phyloP scores from a whole-genome alignment of 1,140 invertebrate genomes.

The Vanessa tameamea region DNA sequence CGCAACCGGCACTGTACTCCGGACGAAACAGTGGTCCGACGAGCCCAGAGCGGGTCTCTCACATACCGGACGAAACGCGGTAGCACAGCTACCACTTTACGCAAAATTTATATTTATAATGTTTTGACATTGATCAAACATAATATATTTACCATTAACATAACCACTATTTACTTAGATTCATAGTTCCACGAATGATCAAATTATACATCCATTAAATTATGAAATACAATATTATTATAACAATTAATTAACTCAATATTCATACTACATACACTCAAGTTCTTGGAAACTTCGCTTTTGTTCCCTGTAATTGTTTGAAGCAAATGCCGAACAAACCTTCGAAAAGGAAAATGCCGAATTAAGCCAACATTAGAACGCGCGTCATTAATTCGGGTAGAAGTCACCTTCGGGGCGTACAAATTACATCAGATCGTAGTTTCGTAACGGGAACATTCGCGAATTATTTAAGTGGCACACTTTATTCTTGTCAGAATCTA shows the following conservation, averaged over 20 bases:
- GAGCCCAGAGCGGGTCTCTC: no score
- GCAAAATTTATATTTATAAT: no score
- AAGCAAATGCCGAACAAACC: conserved; percentile 10
- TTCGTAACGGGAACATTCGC: conserved; percentile 22
- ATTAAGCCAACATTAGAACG: conserved; percentile 20
- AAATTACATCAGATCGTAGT: conserved; percentile 33
- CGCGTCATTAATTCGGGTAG: conserved; percentile 33
- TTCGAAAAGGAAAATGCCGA: conserved; percentile 19
- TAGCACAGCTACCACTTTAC: no score
- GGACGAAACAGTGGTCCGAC: no score
- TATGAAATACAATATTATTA: conserved; percentile 13
- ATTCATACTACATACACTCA: conserved; percentile 13
- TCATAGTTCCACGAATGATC: not conserved
- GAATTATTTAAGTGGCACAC: conserved; percentile 25
- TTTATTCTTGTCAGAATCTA: conserved; percentile 20
- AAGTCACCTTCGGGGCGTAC: conserved; percentile 25
- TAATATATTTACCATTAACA: no score
- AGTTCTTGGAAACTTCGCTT: conserved; percentile 7
- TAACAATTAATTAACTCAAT: conserved; percentile 12
- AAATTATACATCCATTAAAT: not conserved
- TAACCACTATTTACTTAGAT: no score
- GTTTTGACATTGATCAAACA: no score
- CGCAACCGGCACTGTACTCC: no score
- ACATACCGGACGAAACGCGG: no score
- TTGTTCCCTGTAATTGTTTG: conserved; percentile 15